Percentiles rank a stretch among this genome's conserved stretches.
These are phyloP conservation scores for Myopa tessellatipennis DNA, from an alignment of 2,888 invertebrate species.

Conservation along the genomic window DNA sequence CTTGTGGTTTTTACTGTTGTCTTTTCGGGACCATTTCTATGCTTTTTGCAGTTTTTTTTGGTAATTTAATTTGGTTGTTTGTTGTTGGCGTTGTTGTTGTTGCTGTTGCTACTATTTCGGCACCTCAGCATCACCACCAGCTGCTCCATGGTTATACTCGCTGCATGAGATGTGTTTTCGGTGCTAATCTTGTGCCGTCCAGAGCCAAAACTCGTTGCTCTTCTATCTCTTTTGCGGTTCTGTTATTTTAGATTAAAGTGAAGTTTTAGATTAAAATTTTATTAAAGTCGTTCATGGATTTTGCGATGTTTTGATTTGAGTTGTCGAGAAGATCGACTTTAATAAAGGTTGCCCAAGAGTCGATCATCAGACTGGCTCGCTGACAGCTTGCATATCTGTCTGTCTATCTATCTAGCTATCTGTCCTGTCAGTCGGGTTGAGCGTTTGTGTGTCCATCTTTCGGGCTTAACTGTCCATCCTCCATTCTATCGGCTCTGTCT, in stretches of 20 bases:
- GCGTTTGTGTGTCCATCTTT: slow-evolving; percentile 43
- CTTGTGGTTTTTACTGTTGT: slow-evolving; percentile 8
- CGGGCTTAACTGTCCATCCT: not conserved
- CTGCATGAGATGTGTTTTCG: no score
- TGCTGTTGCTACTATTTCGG: slow-evolving; percentile 12
- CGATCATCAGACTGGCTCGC: slow-evolving; percentile 4
- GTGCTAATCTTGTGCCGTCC: no score
- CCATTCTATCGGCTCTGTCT: not conserved
- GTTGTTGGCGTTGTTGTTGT: slow-evolving; percentile 23
- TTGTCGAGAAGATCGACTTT: slow-evolving; percentile 28
- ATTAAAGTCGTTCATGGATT: not conserved
- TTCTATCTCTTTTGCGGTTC: not conserved
- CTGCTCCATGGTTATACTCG: no score
- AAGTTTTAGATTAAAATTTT: slow-evolving; percentile 27
- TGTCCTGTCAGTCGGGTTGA: slow-evolving; percentile 11
- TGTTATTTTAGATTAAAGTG: no score
- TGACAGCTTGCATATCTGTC: not conserved
- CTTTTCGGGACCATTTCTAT: not conserved
- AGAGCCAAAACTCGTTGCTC: not conserved
- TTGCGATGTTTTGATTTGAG: slow-evolving; percentile 10
- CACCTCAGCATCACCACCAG: no score
- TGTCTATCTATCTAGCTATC: not conserved
- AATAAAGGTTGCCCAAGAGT: slow-evolving; percentile 51
- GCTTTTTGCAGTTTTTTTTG: not conserved
- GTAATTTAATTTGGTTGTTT: not conserved